Evolutionary conservation across 2,888 invertebrate species (phyloP).

Genomic region (Leucania comma): DNA sequence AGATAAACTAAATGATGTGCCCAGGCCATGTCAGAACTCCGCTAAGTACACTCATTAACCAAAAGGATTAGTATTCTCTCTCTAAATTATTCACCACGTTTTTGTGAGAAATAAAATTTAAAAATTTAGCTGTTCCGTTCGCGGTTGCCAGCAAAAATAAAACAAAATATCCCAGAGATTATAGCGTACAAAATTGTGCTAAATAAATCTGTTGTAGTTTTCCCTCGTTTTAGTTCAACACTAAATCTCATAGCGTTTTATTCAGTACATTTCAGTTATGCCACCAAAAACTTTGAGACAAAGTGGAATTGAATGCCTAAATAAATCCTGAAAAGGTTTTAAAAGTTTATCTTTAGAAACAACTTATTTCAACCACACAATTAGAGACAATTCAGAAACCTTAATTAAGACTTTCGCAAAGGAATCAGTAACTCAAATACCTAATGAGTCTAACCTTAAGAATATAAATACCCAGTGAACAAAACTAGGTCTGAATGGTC

Average conservation of each 20-base stretch:
- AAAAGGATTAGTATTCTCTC: constrained; percentile 26
- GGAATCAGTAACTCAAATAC: constrained; percentile 43
- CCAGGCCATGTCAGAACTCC: background rate
- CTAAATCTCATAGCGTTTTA: constrained; percentile 2
- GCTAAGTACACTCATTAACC: constrained; percentile 33
- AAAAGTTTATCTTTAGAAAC: constrained; percentile 11
- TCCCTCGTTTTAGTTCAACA: background rate
- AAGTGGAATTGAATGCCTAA: background rate
- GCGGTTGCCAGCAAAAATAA: constrained; percentile 12
- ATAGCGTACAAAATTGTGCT: constrained; percentile 2
- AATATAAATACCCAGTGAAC: constrained; percentile 42
- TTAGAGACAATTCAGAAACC: constrained; percentile 20
- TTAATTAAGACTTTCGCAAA: constrained; percentile 31
- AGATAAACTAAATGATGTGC: constrained; percentile 28
- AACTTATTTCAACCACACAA: constrained; percentile 14
- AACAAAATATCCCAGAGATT: constrained; percentile 10
- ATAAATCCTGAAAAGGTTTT: constrained; percentile 10
- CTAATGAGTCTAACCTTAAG: constrained; percentile 31
- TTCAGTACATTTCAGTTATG: background rate
- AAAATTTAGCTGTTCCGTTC: constrained; percentile 16
- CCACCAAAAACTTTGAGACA: background rate
- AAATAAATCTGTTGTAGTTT: constrained; percentile 6
- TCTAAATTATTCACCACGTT: constrained; percentile 17
- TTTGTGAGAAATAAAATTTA: constrained; percentile 3
- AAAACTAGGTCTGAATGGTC: constrained; percentile 4